Evolutionary conservation across 2,113 vertebrate genomes (phyloP).

Genomic region (Dasypus novemcinctus): DNA sequence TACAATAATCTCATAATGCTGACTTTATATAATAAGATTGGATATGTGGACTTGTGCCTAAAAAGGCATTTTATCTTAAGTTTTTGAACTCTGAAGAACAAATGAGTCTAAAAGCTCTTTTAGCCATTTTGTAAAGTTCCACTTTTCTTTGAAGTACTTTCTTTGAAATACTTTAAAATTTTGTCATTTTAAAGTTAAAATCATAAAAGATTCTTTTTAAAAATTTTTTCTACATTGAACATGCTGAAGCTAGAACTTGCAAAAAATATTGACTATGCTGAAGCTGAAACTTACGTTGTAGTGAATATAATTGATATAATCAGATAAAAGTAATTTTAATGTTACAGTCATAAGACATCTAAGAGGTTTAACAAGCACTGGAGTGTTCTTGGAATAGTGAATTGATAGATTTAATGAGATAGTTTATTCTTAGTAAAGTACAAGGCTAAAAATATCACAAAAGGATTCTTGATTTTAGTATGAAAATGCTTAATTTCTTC

Average conservation of each 20-base stretch:
- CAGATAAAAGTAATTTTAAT: not conserved
- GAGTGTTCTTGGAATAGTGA: constrained; percentile 14
- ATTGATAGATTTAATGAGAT: constrained; percentile 31
- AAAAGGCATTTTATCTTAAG: constrained; percentile 15
- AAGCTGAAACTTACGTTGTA: constrained; percentile 4
- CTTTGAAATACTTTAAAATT: not conserved
- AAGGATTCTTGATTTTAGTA: constrained; percentile 28
- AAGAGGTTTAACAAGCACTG: not conserved
- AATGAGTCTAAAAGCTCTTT: not conserved
- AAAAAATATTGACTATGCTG: not conserved
- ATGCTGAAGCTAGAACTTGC: not conserved
- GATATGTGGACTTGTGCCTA: not conserved
- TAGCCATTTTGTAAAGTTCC: not conserved
- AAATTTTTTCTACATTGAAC: not conserved
- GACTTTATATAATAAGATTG: not conserved
- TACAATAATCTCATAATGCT: not conserved
- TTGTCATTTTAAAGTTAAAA: constrained; percentile 22
- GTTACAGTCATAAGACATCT: not conserved
- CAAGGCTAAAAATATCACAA: not conserved
- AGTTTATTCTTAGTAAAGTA: not conserved
- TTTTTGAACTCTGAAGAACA: not conserved
- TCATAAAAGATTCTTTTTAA: constrained; percentile 14
- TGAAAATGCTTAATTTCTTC: constrained; percentile 41
- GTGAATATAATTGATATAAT: not conserved
- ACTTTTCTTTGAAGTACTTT: constrained; percentile 21